A percentile compares a stretch with the other conserved stretches of the same genome.
These are phyloP conservation scores for Choreutis nemorana DNA, from an alignment of 2,888 invertebrate species.

Conservation along the genomic window DNA sequence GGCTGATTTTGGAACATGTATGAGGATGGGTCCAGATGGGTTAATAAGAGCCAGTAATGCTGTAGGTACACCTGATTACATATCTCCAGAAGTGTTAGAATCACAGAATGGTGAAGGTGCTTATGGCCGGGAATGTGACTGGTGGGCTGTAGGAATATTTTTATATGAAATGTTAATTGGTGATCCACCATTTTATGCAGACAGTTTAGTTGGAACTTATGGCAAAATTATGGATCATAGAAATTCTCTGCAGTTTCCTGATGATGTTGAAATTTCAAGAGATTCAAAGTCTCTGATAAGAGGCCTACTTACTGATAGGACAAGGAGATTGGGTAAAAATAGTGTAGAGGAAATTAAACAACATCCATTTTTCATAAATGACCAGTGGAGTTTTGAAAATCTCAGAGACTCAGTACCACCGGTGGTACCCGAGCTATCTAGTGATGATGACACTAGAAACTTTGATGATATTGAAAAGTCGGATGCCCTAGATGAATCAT, in stretches of 20 bases:
- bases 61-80: conserved; percentile 99
- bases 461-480: conserved; percentile 98
- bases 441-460: conserved; percentile 98
- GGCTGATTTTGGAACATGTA: conserved; percentile 99
- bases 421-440: conserved; percentile 92
- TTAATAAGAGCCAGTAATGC: conserved; percentile 96
- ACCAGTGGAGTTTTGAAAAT: conserved; percentile 98
- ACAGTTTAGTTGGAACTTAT: conserved; percentile 97
- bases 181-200: conserved; percentile 99
- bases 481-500: conserved; percentile 90
- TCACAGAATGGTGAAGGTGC: conserved; percentile 96
- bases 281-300: conserved; percentile 89
- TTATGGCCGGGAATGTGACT: conserved; percentile 98
- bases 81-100: conserved; percentile 97
- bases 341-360: conserved; percentile 94
- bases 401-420: conserved; percentile 95
- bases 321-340: conserved; percentile 86
- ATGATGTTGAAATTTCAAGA: conserved; percentile 92
- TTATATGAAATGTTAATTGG: conserved; percentile 98
- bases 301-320: conserved; percentile 92
- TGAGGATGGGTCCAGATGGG: conserved; percentile 97
- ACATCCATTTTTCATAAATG: conserved; percentile 95
- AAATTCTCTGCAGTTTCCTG: conserved; percentile 93
- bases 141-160: conserved; percentile 99
- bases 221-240: conserved; percentile 99